Evolutionary conservation across 2,888 invertebrate genomes (phyloP).

Genomic region (Heteromyza rotundicornis): DNA sequence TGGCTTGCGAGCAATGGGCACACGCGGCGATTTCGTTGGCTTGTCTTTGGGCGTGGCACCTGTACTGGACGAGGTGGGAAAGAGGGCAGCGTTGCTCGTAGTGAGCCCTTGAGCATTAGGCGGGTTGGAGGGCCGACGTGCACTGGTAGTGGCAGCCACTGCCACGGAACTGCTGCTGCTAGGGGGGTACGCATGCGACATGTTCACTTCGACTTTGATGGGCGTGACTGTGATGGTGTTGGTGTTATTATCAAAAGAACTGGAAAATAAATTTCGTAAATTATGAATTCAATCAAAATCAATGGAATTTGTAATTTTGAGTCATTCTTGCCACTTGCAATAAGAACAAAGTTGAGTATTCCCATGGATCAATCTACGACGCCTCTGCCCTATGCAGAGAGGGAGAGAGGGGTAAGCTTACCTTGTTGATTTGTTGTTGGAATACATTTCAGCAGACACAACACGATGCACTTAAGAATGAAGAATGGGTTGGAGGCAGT

Average conservation of each 20-base stretch:
- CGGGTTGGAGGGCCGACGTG: constrained; percentile 24
- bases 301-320: no score
- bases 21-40: constrained; percentile 36
- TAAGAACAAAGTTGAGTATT: no score
- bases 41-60: constrained; percentile 44
- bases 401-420: background rate
- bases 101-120: no score
- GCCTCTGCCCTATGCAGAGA: constrained; percentile 41
- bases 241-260: constrained; percentile 45
- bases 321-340: no score
- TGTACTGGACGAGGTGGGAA: constrained; percentile 15
- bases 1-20: constrained; percentile 45
- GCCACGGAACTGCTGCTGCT: background rate
- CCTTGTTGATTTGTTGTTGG: constrained; percentile 1
- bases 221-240: constrained; percentile 46
- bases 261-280: no score
- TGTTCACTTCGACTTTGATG: constrained; percentile 39
- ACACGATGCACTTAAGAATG: no score
- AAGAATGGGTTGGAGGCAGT: no score
- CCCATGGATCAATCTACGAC: no score
- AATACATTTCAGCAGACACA: no score
- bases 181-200: constrained; percentile 24
- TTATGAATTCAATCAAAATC: no score
- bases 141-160: background rate
- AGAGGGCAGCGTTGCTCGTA: constrained; percentile 10